Percentiles rank a stretch among this genome's conserved stretches.
These are phyloP conservation scores for Dryobates pubescens DNA, from an alignment of 2,797 vertebrate genomes.

Conservation along the genomic window DNA sequence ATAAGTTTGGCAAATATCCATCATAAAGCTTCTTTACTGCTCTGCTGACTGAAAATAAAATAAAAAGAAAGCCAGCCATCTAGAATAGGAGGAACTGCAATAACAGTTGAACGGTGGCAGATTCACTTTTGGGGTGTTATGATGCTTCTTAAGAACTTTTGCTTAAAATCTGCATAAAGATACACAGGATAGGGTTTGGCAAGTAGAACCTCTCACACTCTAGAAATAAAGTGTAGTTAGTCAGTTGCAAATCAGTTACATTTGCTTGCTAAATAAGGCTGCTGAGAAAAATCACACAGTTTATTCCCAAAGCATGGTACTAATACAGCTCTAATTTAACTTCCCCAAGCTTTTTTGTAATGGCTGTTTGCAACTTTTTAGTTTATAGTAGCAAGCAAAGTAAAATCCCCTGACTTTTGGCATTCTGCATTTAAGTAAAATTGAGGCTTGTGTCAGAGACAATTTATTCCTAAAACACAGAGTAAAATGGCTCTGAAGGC, in stretches of 20 bases:
- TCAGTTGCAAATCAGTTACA: background rate
- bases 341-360: background rate
- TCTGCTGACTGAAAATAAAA: background rate
- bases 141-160: background rate
- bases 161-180: background rate
- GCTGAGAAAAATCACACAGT: background rate
- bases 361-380: background rate
- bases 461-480: background rate
- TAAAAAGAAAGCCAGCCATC: background rate
- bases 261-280: conserved; percentile 1
- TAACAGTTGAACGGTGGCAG: background rate
- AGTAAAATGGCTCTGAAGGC: background rate
- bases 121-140: background rate
- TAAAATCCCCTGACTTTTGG: accelerated
- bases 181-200: background rate
- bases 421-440: background rate
- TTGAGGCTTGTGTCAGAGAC: background rate
- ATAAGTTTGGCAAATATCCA: conserved; percentile 32
- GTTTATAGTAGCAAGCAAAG: background rate
- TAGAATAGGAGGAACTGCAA: background rate
- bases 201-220: background rate
- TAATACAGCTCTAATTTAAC: background rate
- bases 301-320: background rate
- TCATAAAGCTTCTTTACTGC: conserved; percentile 6
- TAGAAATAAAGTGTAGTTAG: background rate